Base-by-base conservation (phyloP, 2,797 vertebrate genomes). In the Mormyrus hasselquistii region DNA sequence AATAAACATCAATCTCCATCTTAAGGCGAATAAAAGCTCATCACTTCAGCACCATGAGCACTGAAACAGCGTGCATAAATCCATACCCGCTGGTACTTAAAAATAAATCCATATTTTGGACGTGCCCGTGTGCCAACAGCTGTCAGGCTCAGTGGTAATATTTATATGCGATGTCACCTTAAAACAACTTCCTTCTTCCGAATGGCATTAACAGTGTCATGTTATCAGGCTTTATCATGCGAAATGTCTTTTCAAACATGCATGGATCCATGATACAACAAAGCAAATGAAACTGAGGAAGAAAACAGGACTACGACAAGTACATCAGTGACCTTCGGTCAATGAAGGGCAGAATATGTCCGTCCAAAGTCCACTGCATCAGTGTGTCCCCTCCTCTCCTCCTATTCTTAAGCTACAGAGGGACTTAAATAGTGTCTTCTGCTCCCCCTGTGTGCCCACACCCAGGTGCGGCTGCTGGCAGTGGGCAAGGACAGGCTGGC, bases 1-100 rank as follows among this genome's bases (percentile, higher is more conserved):
- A 55, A 41, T 57, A 86, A 53, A 59, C 86, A 87, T 57, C 86
- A 62, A 38, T 41, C 52, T 29, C 84, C 25, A 55, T 86, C 52
- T 86, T 53, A 53, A 90, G 91, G 87, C 90, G 73, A 79, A 89
- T 89, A 87, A 90, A 92, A 89, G 89, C 85, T 88, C 88, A 88
- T 92, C 90, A 91, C 90, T 90, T 85, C 52, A 87, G 87, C 57
- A 89, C 89, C 52, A 29, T 57, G 52, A 57, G 34, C 29, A 53
- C 29, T 38, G 86, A 12, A 87, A 57, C 84, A 85, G 47, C 85
- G 29, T 87, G 52, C 34, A 34, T 92, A 90, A 89, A 59, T 90
- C 88, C 79, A 91, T 91, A 89, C 44, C 89, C 88, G 47, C 22
- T 89, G 90, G 88, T 89, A 86, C 88, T 82, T 90, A 88, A 59